Percentiles rank a stretch among this genome's conserved stretches.
Evolutionary conservation across 2,113 vertebrate species (phyloP).

Genomic region (Herpetotheres cachinnans): DNA sequence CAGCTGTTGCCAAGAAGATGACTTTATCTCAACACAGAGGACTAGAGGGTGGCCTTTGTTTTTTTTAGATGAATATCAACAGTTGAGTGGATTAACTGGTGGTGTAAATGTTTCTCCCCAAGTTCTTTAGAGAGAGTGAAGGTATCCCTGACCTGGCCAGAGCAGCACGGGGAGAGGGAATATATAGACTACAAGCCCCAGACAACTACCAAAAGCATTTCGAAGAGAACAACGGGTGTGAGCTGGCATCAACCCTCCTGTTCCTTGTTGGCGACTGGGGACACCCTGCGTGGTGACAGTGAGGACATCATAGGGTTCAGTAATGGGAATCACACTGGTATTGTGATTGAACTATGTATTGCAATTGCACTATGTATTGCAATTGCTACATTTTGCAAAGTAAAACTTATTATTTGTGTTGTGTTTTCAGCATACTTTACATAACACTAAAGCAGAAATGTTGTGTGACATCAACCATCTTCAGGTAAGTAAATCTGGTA

Average conservation of each 20-base stretch:
- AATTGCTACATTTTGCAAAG: neutral
- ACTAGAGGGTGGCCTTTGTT: neutral
- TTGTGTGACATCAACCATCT: neutral
- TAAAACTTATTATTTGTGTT: rapidly evolving
- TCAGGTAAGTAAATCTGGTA: neutral
- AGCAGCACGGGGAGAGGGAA: neutral
- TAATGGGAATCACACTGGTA: neutral
- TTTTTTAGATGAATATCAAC: neutral
- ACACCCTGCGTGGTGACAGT: neutral
- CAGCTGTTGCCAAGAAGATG: neutral
- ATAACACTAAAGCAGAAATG: neutral
- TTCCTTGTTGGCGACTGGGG: neutral
- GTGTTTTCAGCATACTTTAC: neutral
- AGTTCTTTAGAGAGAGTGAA: neutral
- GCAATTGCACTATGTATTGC: neutral
- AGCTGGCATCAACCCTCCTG: neutral
- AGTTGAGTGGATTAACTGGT: neutral
- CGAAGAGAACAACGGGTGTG: neutral
- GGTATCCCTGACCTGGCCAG: too few relatives aligned
- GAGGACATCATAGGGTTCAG: neutral
- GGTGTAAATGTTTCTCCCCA: neutral
- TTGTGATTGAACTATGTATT: neutral
- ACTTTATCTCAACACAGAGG: neutral
- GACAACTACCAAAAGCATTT: neutral
- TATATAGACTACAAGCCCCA: neutral